These are phyloP conservation scores for Malurus splendens DNA, from an alignment of 2,797 vertebrate genomes.

Conservation along the genomic window DNA sequence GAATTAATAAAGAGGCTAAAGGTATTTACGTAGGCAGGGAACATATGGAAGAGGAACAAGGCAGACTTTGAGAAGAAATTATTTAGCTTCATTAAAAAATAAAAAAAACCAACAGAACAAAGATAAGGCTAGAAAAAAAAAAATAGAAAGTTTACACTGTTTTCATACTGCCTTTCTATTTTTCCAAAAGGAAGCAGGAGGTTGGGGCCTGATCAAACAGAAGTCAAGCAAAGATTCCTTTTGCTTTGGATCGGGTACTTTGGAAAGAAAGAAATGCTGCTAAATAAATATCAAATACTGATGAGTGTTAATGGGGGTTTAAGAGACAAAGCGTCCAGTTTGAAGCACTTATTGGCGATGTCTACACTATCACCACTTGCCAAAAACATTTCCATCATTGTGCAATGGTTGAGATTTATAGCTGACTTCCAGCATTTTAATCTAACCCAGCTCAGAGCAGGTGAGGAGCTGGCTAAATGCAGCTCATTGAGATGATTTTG, in stretches of 20 bases:
- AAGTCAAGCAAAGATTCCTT: conserved; percentile 27
- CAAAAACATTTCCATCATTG: conserved; percentile 65
- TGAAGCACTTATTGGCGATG: conserved; percentile 65
- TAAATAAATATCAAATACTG: conserved; percentile 42
- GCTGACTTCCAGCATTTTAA: conserved; percentile 38
- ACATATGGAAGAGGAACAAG: conserved; percentile 71
- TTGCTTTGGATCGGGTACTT: background rate
- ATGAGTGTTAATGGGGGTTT: conserved; percentile 60
- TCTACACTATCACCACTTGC: conserved; percentile 60
- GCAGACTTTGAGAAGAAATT: conserved; percentile 50
- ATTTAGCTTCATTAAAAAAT: conserved; percentile 48
- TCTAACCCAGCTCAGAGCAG: conserved; percentile 23
- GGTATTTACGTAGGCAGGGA: conserved; percentile 75
- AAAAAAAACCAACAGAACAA: background rate
- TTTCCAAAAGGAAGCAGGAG: conserved; percentile 7
- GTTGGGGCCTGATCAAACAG: conserved; percentile 6
- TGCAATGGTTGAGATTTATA: conserved; percentile 32
- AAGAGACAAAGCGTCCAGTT: conserved; percentile 56
- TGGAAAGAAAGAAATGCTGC: conserved; percentile 21
- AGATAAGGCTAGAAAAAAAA: background rate
- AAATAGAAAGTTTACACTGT: background rate
- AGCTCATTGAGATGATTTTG: background rate
- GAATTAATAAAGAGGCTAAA: conserved; percentile 74
- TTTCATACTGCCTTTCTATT: conserved; percentile 7
- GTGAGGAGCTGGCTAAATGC: conserved; percentile 15